Percentiles rank a stretch among this genome's conserved stretches.
Conservation (phyloP, 2,797 vertebrate species). For the Fringilla coelebs region DNA sequence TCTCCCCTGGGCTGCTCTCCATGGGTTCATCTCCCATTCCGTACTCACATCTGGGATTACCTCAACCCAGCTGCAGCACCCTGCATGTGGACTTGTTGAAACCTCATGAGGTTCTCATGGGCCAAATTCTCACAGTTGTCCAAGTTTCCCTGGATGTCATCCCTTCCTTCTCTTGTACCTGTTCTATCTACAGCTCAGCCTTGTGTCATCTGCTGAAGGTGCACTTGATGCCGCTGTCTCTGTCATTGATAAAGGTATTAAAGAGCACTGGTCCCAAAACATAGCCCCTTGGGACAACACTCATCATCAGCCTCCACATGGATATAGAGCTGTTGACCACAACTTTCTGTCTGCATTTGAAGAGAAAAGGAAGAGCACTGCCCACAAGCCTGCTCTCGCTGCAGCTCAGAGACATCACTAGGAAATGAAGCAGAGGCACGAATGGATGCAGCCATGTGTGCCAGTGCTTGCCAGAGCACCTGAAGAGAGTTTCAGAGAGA, state of each 20-base stretch:
- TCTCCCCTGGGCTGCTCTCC: not conserved
- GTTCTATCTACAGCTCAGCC: not conserved
- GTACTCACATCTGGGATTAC: not conserved
- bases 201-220: not conserved
- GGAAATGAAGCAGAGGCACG: accelerated
- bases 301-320: too few relatives aligned
- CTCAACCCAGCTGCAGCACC: not conserved
- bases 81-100: not conserved
- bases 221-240: not conserved
- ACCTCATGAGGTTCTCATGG: accelerated
- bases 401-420: not conserved
- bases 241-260: not conserved
- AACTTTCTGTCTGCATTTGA: not conserved
- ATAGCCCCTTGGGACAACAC: not conserved
- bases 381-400: not conserved
- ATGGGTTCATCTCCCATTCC: not conserved
- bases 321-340: not conserved
- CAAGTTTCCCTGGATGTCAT: not conserved
- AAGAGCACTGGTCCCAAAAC: not conserved
- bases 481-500: not conserved
- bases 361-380: not conserved
- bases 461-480: not conserved
- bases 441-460: not conserved
- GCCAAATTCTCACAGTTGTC: not conserved
- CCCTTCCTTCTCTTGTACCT: not conserved